Base-by-base conservation (phyloP, 2,797 vertebrate genomes). In the Parotocinclus haroldoi region DNA sequence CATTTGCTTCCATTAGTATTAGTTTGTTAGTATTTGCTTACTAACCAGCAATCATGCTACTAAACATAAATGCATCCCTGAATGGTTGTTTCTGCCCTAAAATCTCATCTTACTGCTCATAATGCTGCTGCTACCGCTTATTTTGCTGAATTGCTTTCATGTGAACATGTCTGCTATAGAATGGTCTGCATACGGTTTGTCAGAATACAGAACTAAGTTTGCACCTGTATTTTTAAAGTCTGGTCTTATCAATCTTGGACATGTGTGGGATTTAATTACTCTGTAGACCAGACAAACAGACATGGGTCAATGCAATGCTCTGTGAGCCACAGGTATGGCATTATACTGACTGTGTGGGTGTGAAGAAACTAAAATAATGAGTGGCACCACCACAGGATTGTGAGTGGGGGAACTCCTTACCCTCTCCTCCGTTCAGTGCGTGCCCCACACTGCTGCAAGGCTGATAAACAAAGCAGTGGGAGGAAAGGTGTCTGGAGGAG, bases 401-500 rank as follows among this genome's bases (percentile, higher is more conserved):
- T 70, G 9, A 44, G 19, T 10, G 36, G 19, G 45, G 36, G 56
- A 60, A 27, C 45, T 64, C 19, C 66, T 40, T 51, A 60, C 36
- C n/a, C n/a, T 50, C 60, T 64, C 62, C 54, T 72, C 58, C 56
- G 27, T 45, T 51, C 49, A 19, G 58, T 53, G 56, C 51, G 46
- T 61, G 19, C 36, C 69, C 64, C 55, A 69, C 50, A 8, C 46
- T 42, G 52, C 55, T 57, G 58, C 69, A 39, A 17, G 38, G 46
- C 55, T 68, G 70, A 69, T 56, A 58, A 68, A 76, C 65, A 60
- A 57, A 56, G 71, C 4, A 1, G 17, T 68, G 68, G 93, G 77
- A 78, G 94, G 67, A 69, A 94, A 14, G 59, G 55, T 13, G 50
- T 52, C 44, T 54, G 68, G 54, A 63, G 63, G 56, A 52, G 61